A percentile compares a stretch with the other conserved stretches of the same genome.
Conservation (phyloP, 2,888 invertebrate genomes). For the Oasisia sp. region DNA sequence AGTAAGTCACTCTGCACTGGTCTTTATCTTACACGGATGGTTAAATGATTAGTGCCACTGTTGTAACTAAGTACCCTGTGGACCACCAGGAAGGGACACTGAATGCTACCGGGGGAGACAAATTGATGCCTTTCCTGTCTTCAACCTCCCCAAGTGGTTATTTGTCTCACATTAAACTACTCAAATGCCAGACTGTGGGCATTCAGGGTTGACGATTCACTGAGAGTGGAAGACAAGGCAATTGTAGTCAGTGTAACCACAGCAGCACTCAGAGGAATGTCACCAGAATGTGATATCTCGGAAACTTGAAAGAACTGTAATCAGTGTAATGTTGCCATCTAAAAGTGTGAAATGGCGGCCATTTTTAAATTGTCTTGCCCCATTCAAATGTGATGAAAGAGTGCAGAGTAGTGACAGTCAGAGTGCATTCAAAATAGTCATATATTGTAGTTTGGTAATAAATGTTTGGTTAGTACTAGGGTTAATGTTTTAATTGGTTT, state of each 20-base stretch:
- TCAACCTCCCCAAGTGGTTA: constrained; percentile 7
- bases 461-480: not conserved
- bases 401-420: not conserved
- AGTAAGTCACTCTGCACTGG: not conserved
- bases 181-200: not conserved
- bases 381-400: not conserved
- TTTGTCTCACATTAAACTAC: not conserved
- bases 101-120: not conserved
- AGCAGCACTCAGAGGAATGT: not conserved
- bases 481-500: not conserved
- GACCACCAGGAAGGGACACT: not conserved
- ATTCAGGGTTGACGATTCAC: not conserved
- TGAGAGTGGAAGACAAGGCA: not conserved
- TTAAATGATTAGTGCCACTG: not conserved
- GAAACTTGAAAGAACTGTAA: not conserved
- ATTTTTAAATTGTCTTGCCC: not conserved
- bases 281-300: not conserved
- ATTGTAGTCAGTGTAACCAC: not conserved
- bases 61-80: not conserved
- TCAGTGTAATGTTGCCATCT: not conserved
- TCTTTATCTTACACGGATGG: not conserved
- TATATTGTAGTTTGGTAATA: not conserved
- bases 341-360: not conserved
- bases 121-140: not conserved
- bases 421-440: not conserved